phyloP scores from a whole-genome alignment of 2,888 invertebrate species.

The Cephus rjabovi region DNA sequence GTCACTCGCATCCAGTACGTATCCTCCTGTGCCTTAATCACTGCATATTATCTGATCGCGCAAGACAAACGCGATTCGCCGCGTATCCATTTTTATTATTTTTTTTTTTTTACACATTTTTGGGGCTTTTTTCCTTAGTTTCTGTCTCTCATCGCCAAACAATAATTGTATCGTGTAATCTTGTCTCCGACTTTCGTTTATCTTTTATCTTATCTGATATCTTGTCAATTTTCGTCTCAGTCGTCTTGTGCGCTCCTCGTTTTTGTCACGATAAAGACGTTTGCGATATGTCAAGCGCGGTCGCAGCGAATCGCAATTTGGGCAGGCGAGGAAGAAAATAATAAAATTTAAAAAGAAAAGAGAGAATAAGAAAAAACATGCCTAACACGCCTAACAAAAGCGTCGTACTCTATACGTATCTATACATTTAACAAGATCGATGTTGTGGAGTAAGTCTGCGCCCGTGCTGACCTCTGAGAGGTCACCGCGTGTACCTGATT shows the following conservation, averaged over 20 bases:
- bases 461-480: background rate
- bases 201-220: background rate
- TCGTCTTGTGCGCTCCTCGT: background rate
- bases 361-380: background rate
- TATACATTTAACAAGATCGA: slow-evolving; percentile 5
- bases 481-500: background rate
- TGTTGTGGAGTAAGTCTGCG: slow-evolving; percentile 3
- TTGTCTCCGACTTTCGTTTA: background rate
- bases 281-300: background rate
- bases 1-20: background rate
- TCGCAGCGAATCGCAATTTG: background rate
- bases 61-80: background rate
- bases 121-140: background rate
- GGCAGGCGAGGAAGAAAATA: background rate
- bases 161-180: background rate
- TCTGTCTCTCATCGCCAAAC: background rate
- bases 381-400: background rate
- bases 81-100: background rate
- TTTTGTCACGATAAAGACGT: background rate
- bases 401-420: slow-evolving; percentile 4
- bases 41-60: background rate
- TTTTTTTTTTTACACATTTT: background rate
- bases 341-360: background rate
- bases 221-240: background rate
- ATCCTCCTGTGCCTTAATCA: background rate